A percentile compares a stretch with the other conserved stretches of the same genome.
phyloP scores from a whole-genome alignment of 2,113 vertebrate species.

The Chunga burmeisteri region DNA sequence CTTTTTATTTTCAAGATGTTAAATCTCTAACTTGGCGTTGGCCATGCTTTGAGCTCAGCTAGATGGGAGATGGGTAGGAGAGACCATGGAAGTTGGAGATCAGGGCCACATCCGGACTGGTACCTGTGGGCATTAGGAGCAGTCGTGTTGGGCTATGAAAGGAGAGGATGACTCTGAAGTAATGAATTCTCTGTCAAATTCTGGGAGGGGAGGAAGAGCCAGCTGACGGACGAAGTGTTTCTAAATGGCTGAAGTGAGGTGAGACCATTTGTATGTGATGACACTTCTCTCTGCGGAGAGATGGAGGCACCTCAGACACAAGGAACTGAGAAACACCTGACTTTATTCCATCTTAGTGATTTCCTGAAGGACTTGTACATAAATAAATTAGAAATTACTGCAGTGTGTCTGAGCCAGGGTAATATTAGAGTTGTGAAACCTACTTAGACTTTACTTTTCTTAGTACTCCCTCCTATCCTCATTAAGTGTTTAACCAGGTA shows the following conservation, averaged over 20 bases:
- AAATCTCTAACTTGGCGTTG: too few species aligned
- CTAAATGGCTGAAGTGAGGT: background rate
- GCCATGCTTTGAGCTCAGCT: background rate
- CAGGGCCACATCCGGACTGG: background rate
- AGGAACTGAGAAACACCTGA: background rate
- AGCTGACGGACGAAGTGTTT: background rate
- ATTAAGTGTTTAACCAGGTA: background rate
- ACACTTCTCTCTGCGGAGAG: background rate
- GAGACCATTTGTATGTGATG: rapidly evolving
- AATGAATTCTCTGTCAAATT: too few species aligned
- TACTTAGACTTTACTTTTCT: too few species aligned
- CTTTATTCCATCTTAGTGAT: background rate
- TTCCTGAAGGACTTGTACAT: too few species aligned
- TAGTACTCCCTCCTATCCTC: background rate
- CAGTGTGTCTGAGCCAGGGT: background rate
- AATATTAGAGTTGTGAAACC: background rate
- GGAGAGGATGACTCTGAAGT: background rate
- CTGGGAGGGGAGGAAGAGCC: background rate
- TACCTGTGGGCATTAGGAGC: background rate
- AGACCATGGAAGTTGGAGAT: background rate
- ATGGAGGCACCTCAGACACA: background rate
- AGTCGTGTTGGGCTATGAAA: background rate
- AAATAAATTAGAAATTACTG: background rate
- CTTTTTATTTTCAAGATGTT: rapidly evolving
- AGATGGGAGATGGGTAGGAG: background rate